Base-by-base conservation (phyloP, 2,888 invertebrate genomes). In the Lysandra coridon region DNA sequence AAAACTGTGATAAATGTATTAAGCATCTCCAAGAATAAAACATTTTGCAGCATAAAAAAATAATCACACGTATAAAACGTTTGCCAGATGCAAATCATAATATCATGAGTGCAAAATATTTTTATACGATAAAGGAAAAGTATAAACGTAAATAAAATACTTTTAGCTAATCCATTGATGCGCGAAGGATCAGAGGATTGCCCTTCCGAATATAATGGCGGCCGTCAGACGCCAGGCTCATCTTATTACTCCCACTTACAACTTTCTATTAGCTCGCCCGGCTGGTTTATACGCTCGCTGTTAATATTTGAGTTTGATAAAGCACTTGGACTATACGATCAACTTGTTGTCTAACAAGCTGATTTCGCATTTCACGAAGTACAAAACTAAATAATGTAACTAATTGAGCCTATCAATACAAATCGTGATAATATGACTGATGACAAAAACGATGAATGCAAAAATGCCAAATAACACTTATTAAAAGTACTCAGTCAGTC, bases 101-200 rank as follows among this genome's bases (percentile, higher is more conserved):
- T 17, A 64, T 12, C 30, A 64, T 12, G 10, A 12, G 30, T 10
- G 30, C 12, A 64, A 64, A 64, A 30, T 64, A 64, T 64, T 64
- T 64, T 64, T 23, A 64, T 30, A 30, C 7, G 62, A 62, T n/a
- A 62, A n/a, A 23, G 23, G 6, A 17, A n/a, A 30, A 64, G 12
- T 30, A 64, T 64, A 64, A 64, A 64, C 64, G 64, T 64, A 64
- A 64, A 64, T 64, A 64, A 64, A 64, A 64, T 30, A 64, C 64
- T 64, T 64, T 64, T 64, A 64, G 64, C 64, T 64, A 64, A 64
- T 64, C 30, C 64, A 64, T 30, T 64, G 64, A 64, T 30, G 64
- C 23, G 64, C 23, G 30, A 64, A 64, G 64, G 64, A 64, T 64
- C 64, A 12, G 64, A 64, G 64, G 64, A 64, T 64, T 64, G 64